Evolutionary conservation across 2,888 invertebrate genomes (phyloP).

Genomic region (Diaphora mendica): DNA sequence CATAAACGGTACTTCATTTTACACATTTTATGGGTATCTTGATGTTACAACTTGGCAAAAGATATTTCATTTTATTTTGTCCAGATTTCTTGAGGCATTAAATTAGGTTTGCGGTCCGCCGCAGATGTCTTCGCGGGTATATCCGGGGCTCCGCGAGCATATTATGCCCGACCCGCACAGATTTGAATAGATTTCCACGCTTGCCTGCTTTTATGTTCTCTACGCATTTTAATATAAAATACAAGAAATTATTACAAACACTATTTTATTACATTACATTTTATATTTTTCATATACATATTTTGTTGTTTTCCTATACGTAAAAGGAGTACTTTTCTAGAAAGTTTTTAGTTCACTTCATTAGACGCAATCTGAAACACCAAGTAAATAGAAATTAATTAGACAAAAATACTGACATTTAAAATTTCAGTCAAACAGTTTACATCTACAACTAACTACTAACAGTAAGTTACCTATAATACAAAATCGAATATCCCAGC

Average conservation of each 20-base stretch:
- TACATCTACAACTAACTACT: too few species aligned
- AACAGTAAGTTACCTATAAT: too few species aligned
- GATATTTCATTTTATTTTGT: constrained; percentile 74
- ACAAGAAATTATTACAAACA: not conserved
- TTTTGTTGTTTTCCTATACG: not conserved
- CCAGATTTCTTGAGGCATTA: constrained; percentile 78
- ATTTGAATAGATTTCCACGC: constrained; percentile 64
- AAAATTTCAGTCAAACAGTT: too few species aligned
- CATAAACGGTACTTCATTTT: constrained; percentile 31
- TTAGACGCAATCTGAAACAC: not conserved
- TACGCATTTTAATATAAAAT: constrained; percentile 22
- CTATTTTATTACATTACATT: not conserved
- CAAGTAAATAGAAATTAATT: too few species aligned
- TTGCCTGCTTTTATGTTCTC: constrained; percentile 29
- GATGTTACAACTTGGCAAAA: constrained; percentile 40
- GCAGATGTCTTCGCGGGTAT: constrained; percentile 76
- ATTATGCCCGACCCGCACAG: constrained; percentile 56
- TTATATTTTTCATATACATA: not conserved
- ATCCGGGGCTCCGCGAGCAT: constrained; percentile 59
- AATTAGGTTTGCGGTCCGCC: constrained; percentile 77
- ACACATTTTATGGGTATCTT: constrained; percentile 43
- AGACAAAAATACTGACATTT: too few species aligned
- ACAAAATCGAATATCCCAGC: too few species aligned
- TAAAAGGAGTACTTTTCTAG: not conserved
- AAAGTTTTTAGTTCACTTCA: not conserved